Percentiles rank a stretch among this genome's conserved stretches.
Evolutionary conservation across 2,113 vertebrate genomes (phyloP).

Genomic region (Sylvia atricapilla): DNA sequence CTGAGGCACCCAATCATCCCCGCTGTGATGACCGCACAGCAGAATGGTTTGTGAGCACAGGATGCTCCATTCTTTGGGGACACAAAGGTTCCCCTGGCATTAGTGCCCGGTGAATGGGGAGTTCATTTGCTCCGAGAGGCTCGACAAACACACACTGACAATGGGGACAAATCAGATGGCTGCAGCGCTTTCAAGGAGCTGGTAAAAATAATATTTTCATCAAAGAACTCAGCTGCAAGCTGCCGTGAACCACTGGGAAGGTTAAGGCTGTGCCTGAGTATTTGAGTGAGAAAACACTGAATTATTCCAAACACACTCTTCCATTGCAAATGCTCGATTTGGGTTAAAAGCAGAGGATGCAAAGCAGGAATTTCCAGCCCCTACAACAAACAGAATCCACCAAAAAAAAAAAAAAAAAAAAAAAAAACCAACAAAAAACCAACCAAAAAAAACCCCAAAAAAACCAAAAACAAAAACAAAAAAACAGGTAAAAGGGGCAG

Average conservation of each 20-base stretch:
- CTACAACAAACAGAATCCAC: background rate
- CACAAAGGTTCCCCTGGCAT: background rate
- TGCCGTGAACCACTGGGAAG: background rate
- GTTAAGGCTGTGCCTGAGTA: background rate
- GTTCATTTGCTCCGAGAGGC: background rate
- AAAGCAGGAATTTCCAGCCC: background rate
- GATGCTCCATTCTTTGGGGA: background rate
- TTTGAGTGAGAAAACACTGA: background rate
- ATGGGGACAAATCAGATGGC: background rate
- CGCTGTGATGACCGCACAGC: background rate
- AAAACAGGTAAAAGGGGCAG: background rate
- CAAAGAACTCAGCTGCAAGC: slow-evolving; percentile 6
- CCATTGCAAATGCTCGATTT: background rate
- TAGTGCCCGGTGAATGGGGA: background rate
- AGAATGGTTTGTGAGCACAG: background rate
- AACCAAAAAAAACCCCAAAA: no score
- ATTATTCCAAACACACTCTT: background rate
- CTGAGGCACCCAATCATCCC: background rate
- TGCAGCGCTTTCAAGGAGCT: background rate
- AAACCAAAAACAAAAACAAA: no score
- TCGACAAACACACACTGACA: slow-evolving; percentile 8
- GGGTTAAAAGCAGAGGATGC: background rate
- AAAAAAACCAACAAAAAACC: no score
- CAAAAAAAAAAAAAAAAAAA: no score
- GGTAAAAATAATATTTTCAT: slow-evolving; percentile 42